Evolutionary conservation across 2,113 vertebrate genomes (phyloP), one percentile per base, ranked within the genome.

Genomic region (Muntiacus reevesi): DNA sequence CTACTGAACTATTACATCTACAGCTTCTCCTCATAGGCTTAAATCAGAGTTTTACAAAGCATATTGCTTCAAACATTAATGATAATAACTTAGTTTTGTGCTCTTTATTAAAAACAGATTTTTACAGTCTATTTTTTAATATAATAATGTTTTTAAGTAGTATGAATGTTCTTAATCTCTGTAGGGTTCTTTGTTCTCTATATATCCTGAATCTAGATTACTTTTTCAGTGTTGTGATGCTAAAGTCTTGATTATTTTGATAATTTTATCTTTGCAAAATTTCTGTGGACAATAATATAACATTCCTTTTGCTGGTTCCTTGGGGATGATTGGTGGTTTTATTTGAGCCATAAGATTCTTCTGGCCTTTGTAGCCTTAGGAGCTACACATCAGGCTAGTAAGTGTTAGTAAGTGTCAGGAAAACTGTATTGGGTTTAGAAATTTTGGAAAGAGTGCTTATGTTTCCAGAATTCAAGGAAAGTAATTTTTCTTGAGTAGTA

Each of bases 201-300:
- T 83, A 10, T 81, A n/a, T 50, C n/a, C 45, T 86, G 52, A 89
- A 71, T 95, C 14, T 67, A 86, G 79, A 57, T 52, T 95, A 16
- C 59, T 55, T 92, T 94, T 88, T 78, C 47, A 14, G 43, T 62
- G 21, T 45, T 97, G n/a, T 89, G 25, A 64, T 97, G 74, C 21
- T 64, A 5, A 92, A 76, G 27, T 93, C 47, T 81, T 96, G n/a
- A 81, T 92, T 88, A 86, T 84, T 60, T 84, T 89, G 57, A 52
- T 87, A 74, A 84, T 74, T 89, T 89, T 95, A 21, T 97, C 84
- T 96, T 97, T 87, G 47, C 28, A 71, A 85, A 87, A 82, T 15
- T 96, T 88, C 43, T 57, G 17, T 93, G 59, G 74, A 84, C n/a
- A 84, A 15, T 87, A 36, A 62, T 60, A 54, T 47, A 10, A 60